These are phyloP conservation scores for Euspilapteryx auroguttella DNA, from an alignment of 2,888 invertebrate genomes.

Conservation along the genomic window DNA sequence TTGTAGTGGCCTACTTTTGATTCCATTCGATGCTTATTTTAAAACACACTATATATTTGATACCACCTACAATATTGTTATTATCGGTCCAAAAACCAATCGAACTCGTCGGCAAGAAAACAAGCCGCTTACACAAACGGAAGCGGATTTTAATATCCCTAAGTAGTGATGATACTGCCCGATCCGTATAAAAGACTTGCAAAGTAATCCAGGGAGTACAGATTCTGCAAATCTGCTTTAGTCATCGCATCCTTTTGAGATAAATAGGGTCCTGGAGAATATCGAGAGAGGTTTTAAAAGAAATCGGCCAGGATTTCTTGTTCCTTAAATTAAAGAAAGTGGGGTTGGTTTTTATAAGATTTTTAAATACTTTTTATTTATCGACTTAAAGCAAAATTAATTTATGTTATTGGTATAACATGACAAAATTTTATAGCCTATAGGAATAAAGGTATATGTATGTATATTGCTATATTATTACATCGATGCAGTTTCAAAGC, in stretches of 20 bases:
- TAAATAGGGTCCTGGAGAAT: constrained; percentile 35
- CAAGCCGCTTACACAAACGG: constrained; percentile 53
- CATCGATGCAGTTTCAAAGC: too few species aligned
- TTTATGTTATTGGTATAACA: too few species aligned
- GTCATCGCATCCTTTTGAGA: constrained; percentile 56
- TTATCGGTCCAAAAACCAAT: not conserved
- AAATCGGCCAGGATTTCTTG: too few species aligned
- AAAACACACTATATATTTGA: too few species aligned
- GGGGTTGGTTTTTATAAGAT: not conserved
- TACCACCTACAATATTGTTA: not conserved
- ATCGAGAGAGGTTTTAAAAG: constrained; percentile 1
- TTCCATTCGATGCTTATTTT: too few species aligned
- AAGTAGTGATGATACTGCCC: constrained; percentile 56
- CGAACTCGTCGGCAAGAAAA: constrained; percentile 22
- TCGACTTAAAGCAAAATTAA: too few species aligned
- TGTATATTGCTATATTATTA: too few species aligned
- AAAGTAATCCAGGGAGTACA: constrained; percentile 42
- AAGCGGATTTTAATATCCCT: constrained; percentile 57
- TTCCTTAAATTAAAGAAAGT: too few species aligned
- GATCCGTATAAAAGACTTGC: constrained; percentile 53
- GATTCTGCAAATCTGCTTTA: constrained; percentile 42
- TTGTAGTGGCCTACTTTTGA: too few species aligned
- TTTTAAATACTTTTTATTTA: too few species aligned
- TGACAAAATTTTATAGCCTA: too few species aligned
- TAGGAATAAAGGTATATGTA: too few species aligned